Evolutionary conservation across 2,888 invertebrate species (phyloP).

Genomic region (Xestia sexstrigata): DNA sequence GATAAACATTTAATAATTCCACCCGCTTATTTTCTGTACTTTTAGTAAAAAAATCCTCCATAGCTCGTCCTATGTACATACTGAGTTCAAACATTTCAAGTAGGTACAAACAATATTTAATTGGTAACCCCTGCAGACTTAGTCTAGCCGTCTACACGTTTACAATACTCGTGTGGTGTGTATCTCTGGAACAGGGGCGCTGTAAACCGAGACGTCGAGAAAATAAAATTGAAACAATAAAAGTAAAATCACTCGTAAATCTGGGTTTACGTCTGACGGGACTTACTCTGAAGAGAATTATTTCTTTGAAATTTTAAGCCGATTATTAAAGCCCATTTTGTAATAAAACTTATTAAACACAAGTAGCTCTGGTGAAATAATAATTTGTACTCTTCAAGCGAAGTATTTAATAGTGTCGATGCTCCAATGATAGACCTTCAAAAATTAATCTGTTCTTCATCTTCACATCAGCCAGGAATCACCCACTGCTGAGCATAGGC

Average conservation of each 20-base stretch:
- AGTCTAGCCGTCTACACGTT: constrained; percentile 60
- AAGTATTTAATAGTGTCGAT: no score
- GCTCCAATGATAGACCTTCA: background rate
- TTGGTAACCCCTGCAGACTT: constrained; percentile 54
- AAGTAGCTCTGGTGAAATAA: background rate
- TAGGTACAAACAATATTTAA: constrained; percentile 55
- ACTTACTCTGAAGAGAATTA: constrained; percentile 3
- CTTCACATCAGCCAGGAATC: no score
- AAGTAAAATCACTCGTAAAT: constrained; percentile 38
- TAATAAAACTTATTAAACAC: background rate
- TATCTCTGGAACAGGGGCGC: constrained; percentile 30
- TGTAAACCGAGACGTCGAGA: constrained; percentile 48
- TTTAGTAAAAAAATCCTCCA: no score
- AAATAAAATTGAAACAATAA: constrained; percentile 54
- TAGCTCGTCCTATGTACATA: constrained; percentile 20
- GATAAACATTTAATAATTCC: background rate
- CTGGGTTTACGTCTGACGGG: constrained; percentile 14
- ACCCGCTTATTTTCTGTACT: background rate
- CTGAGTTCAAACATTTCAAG: constrained; percentile 34
- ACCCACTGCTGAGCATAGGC: no score
- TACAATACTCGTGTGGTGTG: constrained; percentile 46
- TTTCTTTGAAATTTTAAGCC: background rate
- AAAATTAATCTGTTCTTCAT: background rate
- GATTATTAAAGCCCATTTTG: background rate
- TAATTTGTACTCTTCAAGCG: no score